Conservation (phyloP, 2,797 vertebrate species). For the Hozukius guyotensis region DNA sequence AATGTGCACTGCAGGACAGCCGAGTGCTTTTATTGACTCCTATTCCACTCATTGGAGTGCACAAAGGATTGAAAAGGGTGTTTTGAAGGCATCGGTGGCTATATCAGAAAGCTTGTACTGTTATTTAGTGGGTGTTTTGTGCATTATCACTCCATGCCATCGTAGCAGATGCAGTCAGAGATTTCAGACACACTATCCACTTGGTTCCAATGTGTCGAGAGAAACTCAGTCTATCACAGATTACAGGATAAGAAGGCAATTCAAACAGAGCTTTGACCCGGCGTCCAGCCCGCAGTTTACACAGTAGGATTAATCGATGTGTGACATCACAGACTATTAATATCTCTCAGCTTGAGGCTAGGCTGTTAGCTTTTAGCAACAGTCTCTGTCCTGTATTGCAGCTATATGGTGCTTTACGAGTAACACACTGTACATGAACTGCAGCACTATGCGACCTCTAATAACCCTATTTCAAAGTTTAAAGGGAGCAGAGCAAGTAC, state of each 20-base stretch:
- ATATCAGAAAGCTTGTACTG: slow-evolving; percentile 47
- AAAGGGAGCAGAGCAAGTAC: slow-evolving; percentile 70
- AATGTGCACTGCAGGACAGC: slow-evolving; percentile 15
- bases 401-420: slow-evolving; percentile 67
- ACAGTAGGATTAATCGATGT: slow-evolving; percentile 54
- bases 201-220: slow-evolving; percentile 22
- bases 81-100: slow-evolving; percentile 67
- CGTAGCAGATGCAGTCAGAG: slow-evolving; percentile 1
- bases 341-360: slow-evolving; percentile 68
- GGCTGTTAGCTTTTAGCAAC: slow-evolving; percentile 66
- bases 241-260: slow-evolving; percentile 47
- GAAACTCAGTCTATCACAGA: slow-evolving; percentile 52
- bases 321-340: slow-evolving; percentile 65
- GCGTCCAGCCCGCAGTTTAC: slow-evolving; percentile 49
- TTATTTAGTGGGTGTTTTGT: slow-evolving; percentile 51
- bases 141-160: slow-evolving; percentile 43
- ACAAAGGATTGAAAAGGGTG: slow-evolving; percentile 15
- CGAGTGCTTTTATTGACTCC: slow-evolving; percentile 13
- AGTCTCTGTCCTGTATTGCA: slow-evolving; percentile 81
- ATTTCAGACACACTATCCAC: slow-evolving; percentile 30
- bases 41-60: not conserved
- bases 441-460: slow-evolving; percentile 52
- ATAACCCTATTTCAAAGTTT: slow-evolving; percentile 56
- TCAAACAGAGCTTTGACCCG: slow-evolving; percentile 35
- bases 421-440: slow-evolving; percentile 59